Percentiles rank a stretch among this genome's conserved stretches.
Conservation (phyloP, 2,113 vertebrate species). For the Sula dactylatra region DNA sequence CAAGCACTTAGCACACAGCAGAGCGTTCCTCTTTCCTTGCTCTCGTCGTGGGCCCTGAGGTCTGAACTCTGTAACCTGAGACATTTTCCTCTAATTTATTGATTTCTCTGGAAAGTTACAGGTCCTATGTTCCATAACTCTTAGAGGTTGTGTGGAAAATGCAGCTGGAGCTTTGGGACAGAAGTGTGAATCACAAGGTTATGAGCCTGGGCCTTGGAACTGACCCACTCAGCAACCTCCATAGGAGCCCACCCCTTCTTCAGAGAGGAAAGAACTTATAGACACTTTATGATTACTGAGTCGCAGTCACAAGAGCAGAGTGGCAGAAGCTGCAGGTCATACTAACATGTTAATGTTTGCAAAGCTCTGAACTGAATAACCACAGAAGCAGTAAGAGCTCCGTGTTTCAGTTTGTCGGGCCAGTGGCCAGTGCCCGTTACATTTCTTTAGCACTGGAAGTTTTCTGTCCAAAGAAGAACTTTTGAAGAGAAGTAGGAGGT, state of each 20-base stretch:
- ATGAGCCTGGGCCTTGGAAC: not conserved
- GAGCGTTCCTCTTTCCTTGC: not conserved
- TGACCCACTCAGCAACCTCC: rapidly evolving
- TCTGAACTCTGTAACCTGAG: conserved; percentile 8
- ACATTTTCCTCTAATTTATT: not conserved
- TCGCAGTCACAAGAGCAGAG: not conserved
- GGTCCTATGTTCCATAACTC: not conserved
- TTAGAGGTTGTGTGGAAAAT: conserved; percentile 7
- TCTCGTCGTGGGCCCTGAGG: not conserved
- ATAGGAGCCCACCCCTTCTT: not conserved
- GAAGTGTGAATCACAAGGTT: not conserved
- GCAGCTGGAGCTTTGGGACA: conserved; percentile 20
- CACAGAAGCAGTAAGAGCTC: not conserved
- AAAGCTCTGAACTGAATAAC: not conserved
- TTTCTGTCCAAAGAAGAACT: not conserved
- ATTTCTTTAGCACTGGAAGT: not conserved
- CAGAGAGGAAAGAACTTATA: not conserved
- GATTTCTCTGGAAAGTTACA: conserved; percentile 7
- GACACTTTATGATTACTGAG: not conserved
- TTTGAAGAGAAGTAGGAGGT: not conserved
- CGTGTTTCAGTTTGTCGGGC: not conserved
- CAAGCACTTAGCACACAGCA: not conserved
- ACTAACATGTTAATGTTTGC: conserved; percentile 31
- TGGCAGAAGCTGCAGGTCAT: not conserved
- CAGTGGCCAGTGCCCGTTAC: not conserved